Evolutionary conservation across 2,113 vertebrate genomes (phyloP), one percentile per base, ranked within the genome.

Genomic region (Grallaria varia): DNA sequence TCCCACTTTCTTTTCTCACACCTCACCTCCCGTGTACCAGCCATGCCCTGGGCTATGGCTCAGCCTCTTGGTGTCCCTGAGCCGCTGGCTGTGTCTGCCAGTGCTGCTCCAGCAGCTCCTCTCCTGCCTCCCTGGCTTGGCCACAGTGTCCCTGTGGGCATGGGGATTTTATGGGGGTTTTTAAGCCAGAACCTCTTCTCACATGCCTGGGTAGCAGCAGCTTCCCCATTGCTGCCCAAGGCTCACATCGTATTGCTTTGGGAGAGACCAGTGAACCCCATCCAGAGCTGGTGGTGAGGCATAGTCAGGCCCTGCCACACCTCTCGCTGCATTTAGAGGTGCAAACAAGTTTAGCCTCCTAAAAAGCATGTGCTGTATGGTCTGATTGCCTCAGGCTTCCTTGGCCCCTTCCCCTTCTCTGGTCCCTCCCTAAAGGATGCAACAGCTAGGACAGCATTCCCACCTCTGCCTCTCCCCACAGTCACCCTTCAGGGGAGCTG

Each of bases 1-100:
- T 22, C 56, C 35, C 27, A 3, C 30, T 50, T 23, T 20, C n/a
- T 53, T n/a, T 31, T 18, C 44, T n/a, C 27, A 5, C 30, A 22
- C 30, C 30, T 69, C 2, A 0, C 5, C 50, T 71, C 0, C 33
- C 1, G 0, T 19, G 23, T 0, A 0, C 27, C 20, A 6, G 63
- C 84, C 0, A 0, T 40, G 74, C 62, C 42, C 62, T 35, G 35
- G 49, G 45, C 74, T 56, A 1, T 5, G 40, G 73, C 82, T 86
- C 39, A 31, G 67, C 21, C 55, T 49, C 28, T 27, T 2, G 0
- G 12, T 14, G 31, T 71, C 35, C 81, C 31, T 4, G 40, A 21
- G 74, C 35, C 8, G 5, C 50, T 39, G 0, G 0, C 39, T 13
- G 35, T 27, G 50, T 73, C 62, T 20, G 6, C 1, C 1, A 1